A percentile compares a stretch with the other conserved stretches of the same genome.
Conservation (phyloP, 2,113 vertebrate genomes). For the Tetrao urogallus region DNA sequence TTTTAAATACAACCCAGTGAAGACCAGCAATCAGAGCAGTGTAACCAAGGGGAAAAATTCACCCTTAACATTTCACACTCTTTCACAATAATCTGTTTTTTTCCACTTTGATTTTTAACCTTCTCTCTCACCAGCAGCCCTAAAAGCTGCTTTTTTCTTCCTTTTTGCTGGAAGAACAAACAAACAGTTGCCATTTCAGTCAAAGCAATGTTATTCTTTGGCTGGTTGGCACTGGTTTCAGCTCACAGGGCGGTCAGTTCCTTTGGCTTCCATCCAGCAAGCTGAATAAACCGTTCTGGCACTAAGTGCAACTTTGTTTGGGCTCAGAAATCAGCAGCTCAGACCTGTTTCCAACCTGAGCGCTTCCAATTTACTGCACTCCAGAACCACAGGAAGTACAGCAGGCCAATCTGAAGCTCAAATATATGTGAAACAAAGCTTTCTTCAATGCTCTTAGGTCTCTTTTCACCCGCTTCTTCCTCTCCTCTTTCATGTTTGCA, state of each 20-base stretch:
- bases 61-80: neutral
- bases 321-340: neutral
- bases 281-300: constrained; percentile 44
- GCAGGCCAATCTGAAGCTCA: constrained; percentile 6
- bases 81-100: neutral
- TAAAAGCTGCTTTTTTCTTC: neutral
- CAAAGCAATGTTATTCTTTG: constrained; percentile 64
- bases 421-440: constrained; percentile 37
- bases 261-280: constrained; percentile 48
- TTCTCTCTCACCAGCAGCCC: constrained; percentile 51
- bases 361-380: constrained; percentile 22
- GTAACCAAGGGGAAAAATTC: constrained; percentile 14
- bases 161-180: constrained; percentile 61
- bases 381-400: constrained; percentile 1
- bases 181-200: constrained; percentile 68
- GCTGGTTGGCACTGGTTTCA: constrained; percentile 58
- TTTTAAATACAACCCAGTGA: neutral
- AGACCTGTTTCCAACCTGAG: constrained; percentile 45
- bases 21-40: neutral
- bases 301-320: constrained; percentile 14
- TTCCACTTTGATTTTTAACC: constrained; percentile 18
- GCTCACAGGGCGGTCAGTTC: constrained; percentile 50
- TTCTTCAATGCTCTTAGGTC: neutral
- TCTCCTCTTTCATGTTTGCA: neutral
- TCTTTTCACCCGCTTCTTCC: constrained; percentile 20